Evolutionary conservation across 2,888 invertebrate species (phyloP).

Genomic region (Cataglyphis rosenhaueri): DNA sequence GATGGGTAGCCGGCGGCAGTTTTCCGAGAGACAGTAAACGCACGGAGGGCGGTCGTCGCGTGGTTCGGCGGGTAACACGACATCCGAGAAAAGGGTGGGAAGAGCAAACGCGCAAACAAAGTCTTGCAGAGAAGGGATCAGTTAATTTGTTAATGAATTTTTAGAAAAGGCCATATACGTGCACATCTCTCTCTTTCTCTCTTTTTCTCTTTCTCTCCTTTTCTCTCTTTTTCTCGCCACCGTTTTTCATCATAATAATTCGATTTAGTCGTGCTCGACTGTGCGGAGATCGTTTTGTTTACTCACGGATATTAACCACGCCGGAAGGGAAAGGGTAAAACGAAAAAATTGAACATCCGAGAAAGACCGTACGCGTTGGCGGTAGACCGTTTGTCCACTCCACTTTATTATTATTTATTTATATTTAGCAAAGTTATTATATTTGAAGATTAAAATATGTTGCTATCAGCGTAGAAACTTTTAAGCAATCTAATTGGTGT

Average conservation of each 20-base stretch:
- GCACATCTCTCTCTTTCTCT: neutral
- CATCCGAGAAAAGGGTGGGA: neutral
- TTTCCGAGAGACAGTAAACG: conserved; percentile 37
- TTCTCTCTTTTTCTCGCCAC: neutral
- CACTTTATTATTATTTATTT: no score
- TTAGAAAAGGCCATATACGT: conserved; percentile 68
- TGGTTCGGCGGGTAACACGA: conserved; percentile 27
- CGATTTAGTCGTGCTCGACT: conserved; percentile 62
- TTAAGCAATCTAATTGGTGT: no score
- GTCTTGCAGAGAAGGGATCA: conserved; percentile 72
- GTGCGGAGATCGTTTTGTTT: conserved; percentile 69
- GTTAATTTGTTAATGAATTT: conserved; percentile 80
- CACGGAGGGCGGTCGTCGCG: conserved; percentile 13
- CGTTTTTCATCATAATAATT: conserved; percentile 77
- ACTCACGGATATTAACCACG: conserved; percentile 65
- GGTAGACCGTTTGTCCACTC: neutral
- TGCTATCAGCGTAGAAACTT: no score
- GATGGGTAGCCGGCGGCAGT: conserved; percentile 9
- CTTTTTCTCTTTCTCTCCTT: no score
- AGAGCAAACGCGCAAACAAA: conserved; percentile 29
- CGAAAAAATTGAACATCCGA: conserved; percentile 4
- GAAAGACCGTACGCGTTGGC: neutral
- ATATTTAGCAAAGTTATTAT: neutral
- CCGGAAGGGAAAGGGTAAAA: neutral
- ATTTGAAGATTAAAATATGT: neutral